Percentiles rank a stretch among this genome's conserved stretches.
phyloP scores from a whole-genome alignment of 2,797 vertebrate genomes.

The Glyptemys insculpta region DNA sequence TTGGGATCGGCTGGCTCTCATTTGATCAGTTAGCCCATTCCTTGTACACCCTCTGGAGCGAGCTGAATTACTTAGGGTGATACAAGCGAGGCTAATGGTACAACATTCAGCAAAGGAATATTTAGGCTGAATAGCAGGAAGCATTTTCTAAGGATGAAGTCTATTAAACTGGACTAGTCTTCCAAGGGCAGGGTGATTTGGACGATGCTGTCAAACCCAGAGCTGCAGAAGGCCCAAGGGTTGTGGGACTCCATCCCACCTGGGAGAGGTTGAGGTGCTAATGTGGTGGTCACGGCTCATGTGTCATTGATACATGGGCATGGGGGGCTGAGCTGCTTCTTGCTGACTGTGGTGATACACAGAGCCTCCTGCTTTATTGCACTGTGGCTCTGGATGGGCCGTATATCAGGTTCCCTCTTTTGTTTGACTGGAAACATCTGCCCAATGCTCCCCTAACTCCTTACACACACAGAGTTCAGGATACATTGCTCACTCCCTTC shows the following conservation, averaged over 20 bases:
- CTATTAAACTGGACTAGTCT: constrained; percentile 3
- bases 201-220: not conserved
- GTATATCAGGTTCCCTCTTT: not conserved
- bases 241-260: not conserved
- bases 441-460: not conserved
- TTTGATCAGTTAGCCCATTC: not conserved
- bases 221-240: not conserved
- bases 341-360: not conserved
- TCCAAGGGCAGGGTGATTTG: not conserved
- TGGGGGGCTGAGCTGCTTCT: not conserved
- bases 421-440: not conserved
- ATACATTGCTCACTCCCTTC: constrained; percentile 38
- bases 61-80: not conserved
- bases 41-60: not conserved
- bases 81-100: not conserved
- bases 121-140: constrained; percentile 17
- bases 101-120: not conserved
- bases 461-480: not conserved
- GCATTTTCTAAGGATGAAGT: not conserved
- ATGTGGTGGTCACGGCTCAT: not conserved
- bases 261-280: not conserved
- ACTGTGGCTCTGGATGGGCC: not conserved
- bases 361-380: not conserved
- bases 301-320: not conserved
- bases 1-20: not conserved